Evolutionary conservation across 2,888 invertebrate genomes (phyloP).

Genomic region (Lepeophtheirus nordmannii): DNA sequence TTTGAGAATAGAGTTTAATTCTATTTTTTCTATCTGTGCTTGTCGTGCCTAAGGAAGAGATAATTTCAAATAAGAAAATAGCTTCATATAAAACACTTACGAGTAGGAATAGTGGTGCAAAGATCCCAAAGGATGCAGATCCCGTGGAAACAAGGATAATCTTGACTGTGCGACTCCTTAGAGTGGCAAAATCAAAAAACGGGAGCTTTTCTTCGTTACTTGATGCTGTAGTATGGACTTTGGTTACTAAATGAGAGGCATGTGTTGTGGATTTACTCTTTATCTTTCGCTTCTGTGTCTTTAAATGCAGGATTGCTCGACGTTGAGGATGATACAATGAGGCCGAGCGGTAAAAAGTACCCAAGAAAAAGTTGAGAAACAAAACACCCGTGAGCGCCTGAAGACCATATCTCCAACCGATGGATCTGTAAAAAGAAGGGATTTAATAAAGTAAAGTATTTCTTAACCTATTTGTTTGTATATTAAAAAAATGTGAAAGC

Average conservation of each 20-base stretch:
- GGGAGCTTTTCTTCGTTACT: conserved; percentile 59
- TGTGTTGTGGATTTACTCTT: conserved; percentile 40
- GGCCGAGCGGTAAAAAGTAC: conserved; percentile 71
- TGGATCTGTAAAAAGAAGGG: conserved; percentile 45
- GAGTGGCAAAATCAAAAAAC: conserved; percentile 69
- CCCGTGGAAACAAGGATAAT: conserved; percentile 64
- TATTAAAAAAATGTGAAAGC: not conserved
- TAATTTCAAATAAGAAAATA: not conserved
- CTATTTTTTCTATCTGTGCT: not conserved
- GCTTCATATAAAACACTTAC: conserved; percentile 33
- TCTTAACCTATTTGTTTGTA: too few relatives aligned
- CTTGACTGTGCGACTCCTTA: conserved; percentile 66
- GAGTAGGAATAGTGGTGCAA: conserved; percentile 67
- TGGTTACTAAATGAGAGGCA: conserved; percentile 37
- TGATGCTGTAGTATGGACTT: conserved; percentile 35
- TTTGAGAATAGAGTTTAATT: not conserved
- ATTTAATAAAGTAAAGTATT: too few relatives aligned
- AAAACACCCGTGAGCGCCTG: conserved; percentile 75
- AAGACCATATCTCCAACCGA: conserved; percentile 65
- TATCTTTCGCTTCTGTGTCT: conserved; percentile 53
- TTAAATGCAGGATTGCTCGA: conserved; percentile 68
- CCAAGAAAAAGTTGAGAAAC: conserved; percentile 64
- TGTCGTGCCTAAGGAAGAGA: not conserved
- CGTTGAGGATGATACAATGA: conserved; percentile 74
- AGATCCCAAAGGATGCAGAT: conserved; percentile 63